These are phyloP conservation scores for Aleadryas rufinucha DNA, from an alignment of 2,113 vertebrate genomes.

Conservation along the genomic window DNA sequence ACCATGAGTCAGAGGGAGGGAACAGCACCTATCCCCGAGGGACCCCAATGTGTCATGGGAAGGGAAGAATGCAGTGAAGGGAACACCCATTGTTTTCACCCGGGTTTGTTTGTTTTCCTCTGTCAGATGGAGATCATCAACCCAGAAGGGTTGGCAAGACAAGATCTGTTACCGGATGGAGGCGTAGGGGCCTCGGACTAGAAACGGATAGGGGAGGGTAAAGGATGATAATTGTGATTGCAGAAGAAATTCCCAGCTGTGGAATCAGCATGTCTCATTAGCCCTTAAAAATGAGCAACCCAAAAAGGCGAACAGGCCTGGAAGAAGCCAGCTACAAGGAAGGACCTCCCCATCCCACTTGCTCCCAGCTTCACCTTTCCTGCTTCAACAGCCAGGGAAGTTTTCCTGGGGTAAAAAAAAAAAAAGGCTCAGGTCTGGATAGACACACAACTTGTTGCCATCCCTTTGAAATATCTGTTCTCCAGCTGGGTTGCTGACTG, in stretches of 20 bases:
- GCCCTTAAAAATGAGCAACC: background rate
- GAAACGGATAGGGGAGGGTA: background rate
- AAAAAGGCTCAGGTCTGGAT: background rate
- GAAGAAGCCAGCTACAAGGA: background rate
- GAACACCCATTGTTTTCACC: rapidly evolving
- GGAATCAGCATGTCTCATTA: background rate
- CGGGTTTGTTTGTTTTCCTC: background rate
- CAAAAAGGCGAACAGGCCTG: rapidly evolving
- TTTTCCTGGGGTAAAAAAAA: background rate
- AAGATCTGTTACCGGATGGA: background rate
- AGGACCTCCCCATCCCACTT: background rate
- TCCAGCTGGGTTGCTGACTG: background rate
- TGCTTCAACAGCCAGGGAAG: background rate
- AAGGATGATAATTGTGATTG: background rate
- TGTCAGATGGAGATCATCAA: background rate
- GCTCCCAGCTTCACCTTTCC: background rate
- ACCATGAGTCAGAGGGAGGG: background rate
- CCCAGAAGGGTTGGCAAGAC: background rate
- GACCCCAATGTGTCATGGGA: background rate
- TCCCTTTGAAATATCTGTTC: background rate
- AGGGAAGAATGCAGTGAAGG: background rate
- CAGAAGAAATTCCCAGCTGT: background rate
- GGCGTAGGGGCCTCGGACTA: rapidly evolving
- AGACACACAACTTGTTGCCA: background rate
- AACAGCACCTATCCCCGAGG: background rate